phyloP scores from a whole-genome alignment of 2,113 vertebrate species.

The Probosciger aterrimus region DNA sequence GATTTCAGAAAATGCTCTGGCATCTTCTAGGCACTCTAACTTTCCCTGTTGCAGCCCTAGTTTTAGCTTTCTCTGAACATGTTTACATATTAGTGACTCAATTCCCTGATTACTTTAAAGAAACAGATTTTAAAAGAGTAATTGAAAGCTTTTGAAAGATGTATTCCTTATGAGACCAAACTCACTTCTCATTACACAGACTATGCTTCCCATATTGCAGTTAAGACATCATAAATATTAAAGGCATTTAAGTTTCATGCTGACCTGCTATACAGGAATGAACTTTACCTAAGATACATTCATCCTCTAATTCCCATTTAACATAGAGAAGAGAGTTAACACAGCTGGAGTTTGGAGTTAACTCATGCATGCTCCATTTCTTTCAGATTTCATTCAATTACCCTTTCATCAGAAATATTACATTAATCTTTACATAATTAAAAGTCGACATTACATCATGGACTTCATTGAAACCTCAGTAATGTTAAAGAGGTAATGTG shows the following conservation, averaged over 20 bases:
- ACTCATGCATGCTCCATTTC: constrained; percentile 38
- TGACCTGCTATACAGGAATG: not conserved
- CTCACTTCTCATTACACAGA: not conserved
- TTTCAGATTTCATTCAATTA: constrained; percentile 59
- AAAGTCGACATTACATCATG: constrained; percentile 19
- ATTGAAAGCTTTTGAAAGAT: not conserved
- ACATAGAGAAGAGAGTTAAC: not conserved
- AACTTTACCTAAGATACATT: not conserved
- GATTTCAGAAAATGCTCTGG: not conserved
- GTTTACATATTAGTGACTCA: not conserved
- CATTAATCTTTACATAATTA: constrained; percentile 56
- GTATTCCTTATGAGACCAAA: not conserved
- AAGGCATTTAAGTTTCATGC: not conserved
- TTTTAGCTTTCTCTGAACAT: not conserved
- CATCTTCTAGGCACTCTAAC: not conserved
- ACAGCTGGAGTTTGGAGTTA: constrained; percentile 7
- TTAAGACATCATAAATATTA: constrained; percentile 25
- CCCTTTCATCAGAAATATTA: constrained; percentile 41
- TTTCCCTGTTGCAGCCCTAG: not conserved
- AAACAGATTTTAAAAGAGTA: not conserved
- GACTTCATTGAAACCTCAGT: not conserved
- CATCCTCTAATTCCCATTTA: constrained; percentile 17
- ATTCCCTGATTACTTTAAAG: not conserved
- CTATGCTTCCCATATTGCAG: not conserved
- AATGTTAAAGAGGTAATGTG: not conserved